Conservation (phyloP, 1,140 invertebrate genomes). For the Asbolus verrucosus region DNA sequence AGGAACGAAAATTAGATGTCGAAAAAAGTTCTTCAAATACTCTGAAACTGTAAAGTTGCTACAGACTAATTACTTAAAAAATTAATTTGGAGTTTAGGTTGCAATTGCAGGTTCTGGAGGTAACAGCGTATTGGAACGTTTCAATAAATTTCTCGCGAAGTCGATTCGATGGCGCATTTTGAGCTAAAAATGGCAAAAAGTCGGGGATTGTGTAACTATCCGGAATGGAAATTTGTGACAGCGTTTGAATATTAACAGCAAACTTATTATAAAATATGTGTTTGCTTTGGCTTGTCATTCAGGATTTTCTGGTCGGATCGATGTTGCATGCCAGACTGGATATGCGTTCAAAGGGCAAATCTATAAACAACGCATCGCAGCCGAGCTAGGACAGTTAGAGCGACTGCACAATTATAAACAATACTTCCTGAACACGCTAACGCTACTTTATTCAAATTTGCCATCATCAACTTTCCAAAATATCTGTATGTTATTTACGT, state of each 20-base stretch:
- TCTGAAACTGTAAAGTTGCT: too few species aligned
- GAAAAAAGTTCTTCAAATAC: too few species aligned
- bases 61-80: too few species aligned
- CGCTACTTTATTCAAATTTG: slow-evolving; percentile 12
- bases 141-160: too few species aligned
- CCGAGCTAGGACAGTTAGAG: slow-evolving; percentile 30
- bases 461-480: slow-evolving; percentile 18
- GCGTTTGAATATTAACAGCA: slow-evolving; percentile 1
- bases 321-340: slow-evolving; percentile 34
- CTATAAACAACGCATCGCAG: slow-evolving; percentile 44
- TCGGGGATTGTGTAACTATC: too few species aligned
- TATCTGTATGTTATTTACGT: slow-evolving; percentile 9
- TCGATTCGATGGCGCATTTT: too few species aligned
- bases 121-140: too few species aligned
- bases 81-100: too few species aligned
- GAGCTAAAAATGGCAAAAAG: too few species aligned
- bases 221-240: not conserved
- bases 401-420: slow-evolving; percentile 42
- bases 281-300: slow-evolving; percentile 33
- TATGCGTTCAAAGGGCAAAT: slow-evolving; percentile 41
- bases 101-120: too few species aligned
- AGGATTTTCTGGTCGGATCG: slow-evolving; percentile 34
- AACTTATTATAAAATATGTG: slow-evolving; percentile 25
- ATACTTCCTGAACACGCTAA: slow-evolving; percentile 34
- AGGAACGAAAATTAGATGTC: too few species aligned